These are phyloP conservation scores for Scatophagus argus DNA, from an alignment of 2,113 vertebrate species.

Conservation along the genomic window DNA sequence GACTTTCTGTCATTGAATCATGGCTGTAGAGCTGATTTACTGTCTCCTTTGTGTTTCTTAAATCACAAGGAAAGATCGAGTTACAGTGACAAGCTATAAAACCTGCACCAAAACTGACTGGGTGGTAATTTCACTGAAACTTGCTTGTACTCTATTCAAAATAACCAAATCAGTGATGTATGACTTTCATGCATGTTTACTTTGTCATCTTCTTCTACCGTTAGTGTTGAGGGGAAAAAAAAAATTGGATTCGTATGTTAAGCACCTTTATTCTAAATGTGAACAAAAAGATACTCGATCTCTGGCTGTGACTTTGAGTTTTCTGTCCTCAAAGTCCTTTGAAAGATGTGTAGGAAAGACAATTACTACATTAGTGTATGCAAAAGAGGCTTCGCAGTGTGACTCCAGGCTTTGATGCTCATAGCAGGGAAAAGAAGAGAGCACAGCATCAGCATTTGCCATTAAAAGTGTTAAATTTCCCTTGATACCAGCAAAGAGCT, in stretches of 20 bases:
- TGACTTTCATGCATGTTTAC: constrained; percentile 2
- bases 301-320: constrained; percentile 26
- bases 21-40: constrained; percentile 4
- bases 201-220: neutral
- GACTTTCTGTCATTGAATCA: constrained; percentile 10
- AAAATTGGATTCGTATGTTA: neutral
- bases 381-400: constrained; percentile 44
- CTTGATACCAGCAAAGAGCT: constrained; percentile 49
- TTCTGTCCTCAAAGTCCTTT: constrained; percentile 33
- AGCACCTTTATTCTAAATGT: neutral
- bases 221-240: neutral
- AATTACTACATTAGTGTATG: constrained; percentile 47
- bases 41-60: constrained; percentile 13
- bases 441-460: constrained; percentile 58
- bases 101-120: neutral
- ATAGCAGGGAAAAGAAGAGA: constrained; percentile 40
- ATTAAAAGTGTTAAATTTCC: constrained; percentile 71
- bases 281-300: constrained; percentile 10
- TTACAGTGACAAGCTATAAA: constrained; percentile 23
- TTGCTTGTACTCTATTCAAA: neutral
- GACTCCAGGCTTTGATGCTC: constrained; percentile 54
- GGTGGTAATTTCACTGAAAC: constrained; percentile 19
- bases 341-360: constrained; percentile 43
- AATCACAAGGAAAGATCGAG: constrained; percentile 1
- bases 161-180: neutral